Base-by-base conservation (phyloP, 2,113 vertebrate species). In the Chaetodon trifascialis region DNA sequence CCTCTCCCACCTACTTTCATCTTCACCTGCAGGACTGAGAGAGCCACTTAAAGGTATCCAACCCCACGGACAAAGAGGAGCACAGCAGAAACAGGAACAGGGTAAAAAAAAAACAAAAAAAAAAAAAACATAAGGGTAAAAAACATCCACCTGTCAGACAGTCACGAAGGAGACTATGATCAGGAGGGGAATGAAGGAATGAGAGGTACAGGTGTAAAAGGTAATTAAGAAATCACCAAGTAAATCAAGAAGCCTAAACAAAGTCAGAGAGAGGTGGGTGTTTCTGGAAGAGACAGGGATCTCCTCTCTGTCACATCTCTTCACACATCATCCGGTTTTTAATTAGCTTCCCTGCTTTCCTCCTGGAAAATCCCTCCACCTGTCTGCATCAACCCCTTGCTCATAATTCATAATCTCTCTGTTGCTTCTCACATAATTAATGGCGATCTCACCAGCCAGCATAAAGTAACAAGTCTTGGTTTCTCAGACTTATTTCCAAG, bases 361-460 rank as follows among this genome's bases (percentile, higher is more conserved):
- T 67, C 47, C 30, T 66, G 44, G 73, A 86, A 76, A 86, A 86
- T 89, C 80, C 68, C 69, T 74, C 83, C 86, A 88, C 86, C 89
- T 86, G 85, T 74, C 54, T 68, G 63, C 36, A 67, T 79, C 46
- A 73, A 38, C 77, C 63, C 42, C 55, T 5, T n/a, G 19, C 63
- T 36, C 34, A 5, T 72, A 62, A 59, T 34, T 76, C 62, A 23
- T 79, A 58, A 83, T 75, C 73, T 82, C 70, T 66, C 11, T 16
- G 16, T 65, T 30, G n/a, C 67, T 55, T 51, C 58, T 64, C 80
- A 42, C 42, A 68, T 67, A 67, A 80, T 83, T 49, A 81, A 70
- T 30, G 15, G 0, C 15, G 2, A 17, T 63, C 30, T 63, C 36
- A 52, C 40, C 34, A 44, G 60, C 63, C 52, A 42, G 47, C 67